Evolutionary conservation across 1,140 invertebrate genomes (phyloP), one percentile per base, ranked within the genome.

Genomic region (Zaprionus lachaisei): DNA sequence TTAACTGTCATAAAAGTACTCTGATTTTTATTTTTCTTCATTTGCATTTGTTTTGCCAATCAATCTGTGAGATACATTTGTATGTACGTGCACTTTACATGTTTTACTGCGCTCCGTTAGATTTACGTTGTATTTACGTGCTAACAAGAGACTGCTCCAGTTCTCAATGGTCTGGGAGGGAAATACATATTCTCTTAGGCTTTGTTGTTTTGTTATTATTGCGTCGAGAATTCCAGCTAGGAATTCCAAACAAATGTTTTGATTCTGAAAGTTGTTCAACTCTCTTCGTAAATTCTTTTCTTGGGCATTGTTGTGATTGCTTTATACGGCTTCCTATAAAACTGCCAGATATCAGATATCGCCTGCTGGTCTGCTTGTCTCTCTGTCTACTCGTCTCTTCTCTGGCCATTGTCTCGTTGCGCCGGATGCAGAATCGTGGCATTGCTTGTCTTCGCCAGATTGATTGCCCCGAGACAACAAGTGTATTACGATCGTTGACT

Each of bases 1-100:
- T 38, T 55, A 37, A 41, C 20, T 17, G 38, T 47, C 26, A 66
- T 51, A 51, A 51, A 28, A 44, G 55, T 65, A 65, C 44, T 64
- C 47, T 4, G 47, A 51, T 37, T 34, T 38, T 12, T 38, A 55
- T 41, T 56, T 56, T 28, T 17, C 15, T 15, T 24, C 26, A 56
- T 26, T 56, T 26, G 24, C 26, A 28, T 56, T 56, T 56, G 54
- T 56, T 56, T 26, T 26, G 54, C 26, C 54, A 56, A 28, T 56
- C 54, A 56, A 56, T 56, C 22, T 56, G 22, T 26, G 26, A 56
- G 24, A 56, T 56, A 56, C 24, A 26, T 47, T 47, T 47, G 41
- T 17, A 17, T 47, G n/a, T 26, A 56, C 26, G 14, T 28, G 24
- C 22, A 56, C 54, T 56, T 28, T 24, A 24, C 47, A 51, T 14